Evolutionary conservation across 2,113 vertebrate species (phyloP).

Genomic region (Sapayoa aenigma): DNA sequence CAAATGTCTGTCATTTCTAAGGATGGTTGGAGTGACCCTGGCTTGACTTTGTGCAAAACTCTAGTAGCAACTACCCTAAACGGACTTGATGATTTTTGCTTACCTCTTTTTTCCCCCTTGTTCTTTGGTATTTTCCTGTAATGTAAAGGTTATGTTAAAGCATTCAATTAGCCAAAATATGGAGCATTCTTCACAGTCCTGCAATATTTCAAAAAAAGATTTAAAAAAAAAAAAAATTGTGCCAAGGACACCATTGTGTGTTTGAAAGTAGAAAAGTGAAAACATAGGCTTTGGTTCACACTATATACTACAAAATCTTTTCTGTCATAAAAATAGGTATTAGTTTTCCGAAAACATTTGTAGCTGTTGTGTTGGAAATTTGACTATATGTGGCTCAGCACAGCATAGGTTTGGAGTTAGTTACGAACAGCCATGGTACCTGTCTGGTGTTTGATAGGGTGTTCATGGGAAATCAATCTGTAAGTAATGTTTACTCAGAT

Average conservation of each 20-base stretch:
- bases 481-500: not conserved
- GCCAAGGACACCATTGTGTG: not conserved
- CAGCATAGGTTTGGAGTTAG: not conserved
- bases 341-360: not conserved
- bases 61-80: not conserved
- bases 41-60: not conserved
- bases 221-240: not conserved
- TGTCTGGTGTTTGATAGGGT: not conserved
- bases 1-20: not conserved
- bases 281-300: not conserved
- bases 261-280: not conserved
- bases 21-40: not conserved
- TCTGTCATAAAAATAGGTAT: not conserved
- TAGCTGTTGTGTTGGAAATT: not conserved
- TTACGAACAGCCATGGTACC: accelerated
- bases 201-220: not conserved
- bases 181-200: not conserved
- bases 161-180: not conserved
- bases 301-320: not conserved
- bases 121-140: not conserved
- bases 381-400: not conserved
- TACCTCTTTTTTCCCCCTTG: not conserved
- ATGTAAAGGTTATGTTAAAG: not conserved
- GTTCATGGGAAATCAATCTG: not conserved
- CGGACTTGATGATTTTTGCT: not conserved